phyloP scores from a whole-genome alignment of 2,797 vertebrate species.

The Gadopsis bispinosus region DNA sequence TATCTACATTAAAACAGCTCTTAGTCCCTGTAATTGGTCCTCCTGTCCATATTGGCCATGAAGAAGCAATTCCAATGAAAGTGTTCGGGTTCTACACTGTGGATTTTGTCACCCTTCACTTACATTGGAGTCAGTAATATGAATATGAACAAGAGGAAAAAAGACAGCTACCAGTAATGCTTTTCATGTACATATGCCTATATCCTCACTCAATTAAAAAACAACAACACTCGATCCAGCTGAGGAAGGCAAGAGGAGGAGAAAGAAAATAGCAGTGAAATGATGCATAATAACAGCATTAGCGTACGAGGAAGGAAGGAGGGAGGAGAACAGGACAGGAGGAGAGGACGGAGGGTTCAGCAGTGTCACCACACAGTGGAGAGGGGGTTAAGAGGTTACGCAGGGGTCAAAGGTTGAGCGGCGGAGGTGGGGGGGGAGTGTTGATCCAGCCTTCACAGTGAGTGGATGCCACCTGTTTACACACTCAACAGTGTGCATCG shows the following conservation, averaged over 20 bases:
- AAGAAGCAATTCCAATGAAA: neutral
- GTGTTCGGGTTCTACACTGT: neutral
- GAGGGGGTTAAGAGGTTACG: constrained; percentile 47
- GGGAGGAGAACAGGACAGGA: constrained; percentile 28
- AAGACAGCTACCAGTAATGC: neutral
- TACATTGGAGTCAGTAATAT: neutral
- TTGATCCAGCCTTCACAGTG: constrained; percentile 75
- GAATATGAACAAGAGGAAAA: neutral
- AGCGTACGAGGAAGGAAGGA: constrained; percentile 38
- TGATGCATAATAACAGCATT: constrained; percentile 77
- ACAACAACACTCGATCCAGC: constrained; percentile 4
- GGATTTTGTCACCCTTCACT: neutral
- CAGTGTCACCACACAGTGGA: constrained; percentile 57
- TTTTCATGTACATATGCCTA: neutral
- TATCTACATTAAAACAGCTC: neutral
- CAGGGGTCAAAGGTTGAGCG: constrained; percentile 64
- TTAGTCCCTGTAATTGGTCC: neutral
- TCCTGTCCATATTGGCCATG: neutral
- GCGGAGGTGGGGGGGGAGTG: constrained; percentile 57
- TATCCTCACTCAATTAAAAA: constrained; percentile 9
- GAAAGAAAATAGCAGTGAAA: constrained; percentile 63
- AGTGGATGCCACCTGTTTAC: constrained; percentile 78
- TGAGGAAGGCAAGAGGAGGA: constrained; percentile 38
- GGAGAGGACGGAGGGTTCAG: constrained; percentile 64
- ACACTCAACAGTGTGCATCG: constrained; percentile 54